Evolutionary conservation across 2,113 vertebrate genomes (phyloP), one percentile per base, ranked within the genome.

Genomic region (Hyaena hyaena): DNA sequence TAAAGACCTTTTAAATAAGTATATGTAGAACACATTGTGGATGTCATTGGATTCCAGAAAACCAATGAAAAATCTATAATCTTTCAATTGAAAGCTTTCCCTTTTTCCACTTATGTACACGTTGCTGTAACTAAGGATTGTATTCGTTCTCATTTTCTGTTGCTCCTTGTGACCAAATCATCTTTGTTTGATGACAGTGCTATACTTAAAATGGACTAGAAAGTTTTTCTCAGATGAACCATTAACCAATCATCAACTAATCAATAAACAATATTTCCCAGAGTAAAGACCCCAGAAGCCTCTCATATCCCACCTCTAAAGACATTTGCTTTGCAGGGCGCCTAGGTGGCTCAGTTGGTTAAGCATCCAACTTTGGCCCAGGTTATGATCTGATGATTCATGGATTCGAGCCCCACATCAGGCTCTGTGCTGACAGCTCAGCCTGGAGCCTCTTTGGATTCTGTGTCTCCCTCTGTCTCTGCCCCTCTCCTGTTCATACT

Each of bases 1-100:
- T 97, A 98, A 97, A 97, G 98, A 96, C 73, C 97, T 99, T 97
- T 97, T 98, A 95, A 98, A 99, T 98, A 98, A 99, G 90, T 98
- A 98, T 98, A 98, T 86, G 2, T 90, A 95, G 98, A 99, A 31
- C 98, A 98, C 17, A 97, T 98, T n/a, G 98, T 98, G 66, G 98
- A 97, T 87, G 88, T 98, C 65, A 98, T 98, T 55, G 98, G 97
- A 88, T 98, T 98, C 84, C 97, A 98, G 91, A 99, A 97, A 95
- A 97, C 81, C 88, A 98, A 2, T 90, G 98, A 98, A 92, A 98
- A 98, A 94, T 88, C 87, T 98, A 77, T 95, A 98, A 98, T 93
- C 89, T 98, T 93, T 92, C 97, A 98, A 74, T 81, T 98, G 95
- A 98, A 98, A 90, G 97, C 97, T 77, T 98, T 98, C 96, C 96